Conservation (phyloP, 1,140 invertebrate genomes). For the Druon quercuslanigerum region DNA sequence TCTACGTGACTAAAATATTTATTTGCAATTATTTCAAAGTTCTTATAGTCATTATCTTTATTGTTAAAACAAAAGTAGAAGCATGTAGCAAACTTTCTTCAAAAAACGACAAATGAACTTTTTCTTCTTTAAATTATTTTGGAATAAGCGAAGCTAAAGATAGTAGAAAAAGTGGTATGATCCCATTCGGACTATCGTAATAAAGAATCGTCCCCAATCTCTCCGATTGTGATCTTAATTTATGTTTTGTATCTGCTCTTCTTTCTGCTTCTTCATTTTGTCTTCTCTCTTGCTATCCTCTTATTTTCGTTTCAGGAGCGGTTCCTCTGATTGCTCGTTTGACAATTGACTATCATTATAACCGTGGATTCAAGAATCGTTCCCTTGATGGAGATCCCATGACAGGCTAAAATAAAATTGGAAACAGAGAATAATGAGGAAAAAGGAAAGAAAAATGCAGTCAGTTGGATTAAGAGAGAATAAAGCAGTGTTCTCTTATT, state of each 20-base stretch:
- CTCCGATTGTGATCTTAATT: conserved; percentile 58
- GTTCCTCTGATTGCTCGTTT: neutral
- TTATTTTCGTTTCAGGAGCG: neutral
- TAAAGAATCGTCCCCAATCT: conserved; percentile 61
- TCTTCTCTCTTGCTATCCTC: neutral
- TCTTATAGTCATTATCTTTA: no score
- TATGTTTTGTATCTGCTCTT: conserved; percentile 53
- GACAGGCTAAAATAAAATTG: neutral
- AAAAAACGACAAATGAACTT: neutral
- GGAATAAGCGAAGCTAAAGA: conserved; percentile 56
- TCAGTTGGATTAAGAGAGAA: neutral
- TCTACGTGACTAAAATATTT: no score
- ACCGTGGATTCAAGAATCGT: neutral
- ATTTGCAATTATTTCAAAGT: no score
- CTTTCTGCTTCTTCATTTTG: conserved; percentile 37
- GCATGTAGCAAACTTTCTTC: neutral
- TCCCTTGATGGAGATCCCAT: neutral
- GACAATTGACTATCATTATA: conserved; percentile 20
- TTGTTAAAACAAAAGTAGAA: no score
- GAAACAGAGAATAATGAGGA: neutral
- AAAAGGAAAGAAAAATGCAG: neutral
- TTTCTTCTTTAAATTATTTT: conserved; percentile 3
- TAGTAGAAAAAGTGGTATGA: conserved; percentile 61
- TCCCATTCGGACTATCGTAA: conserved; percentile 59
- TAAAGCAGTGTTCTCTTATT: neutral